A percentile compares a stretch with the other conserved stretches of the same genome.
phyloP scores from a whole-genome alignment of 2,113 vertebrate genomes.

The Gorilla gorilla region DNA sequence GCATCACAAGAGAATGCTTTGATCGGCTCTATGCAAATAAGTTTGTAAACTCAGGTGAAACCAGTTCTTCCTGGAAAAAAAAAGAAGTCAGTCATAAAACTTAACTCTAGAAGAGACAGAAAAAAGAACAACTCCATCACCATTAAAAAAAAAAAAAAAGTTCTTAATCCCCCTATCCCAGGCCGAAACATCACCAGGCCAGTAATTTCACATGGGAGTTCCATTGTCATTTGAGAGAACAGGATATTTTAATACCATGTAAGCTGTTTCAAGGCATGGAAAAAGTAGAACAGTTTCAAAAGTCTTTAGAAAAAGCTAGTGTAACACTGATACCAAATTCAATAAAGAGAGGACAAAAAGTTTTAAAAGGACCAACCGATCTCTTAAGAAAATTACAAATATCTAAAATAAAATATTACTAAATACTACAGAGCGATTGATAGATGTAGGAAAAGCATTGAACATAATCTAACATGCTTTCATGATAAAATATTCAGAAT shows the following conservation, averaged over 20 bases:
- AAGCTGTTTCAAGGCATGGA: background rate
- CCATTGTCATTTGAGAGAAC: background rate
- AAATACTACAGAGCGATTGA: background rate
- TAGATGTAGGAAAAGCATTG: background rate
- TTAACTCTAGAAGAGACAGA: background rate
- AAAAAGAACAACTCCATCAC: background rate
- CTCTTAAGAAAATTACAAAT: background rate
- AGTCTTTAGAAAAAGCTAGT: background rate
- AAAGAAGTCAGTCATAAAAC: background rate
- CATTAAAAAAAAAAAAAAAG: background rate
- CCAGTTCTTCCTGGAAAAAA: background rate
- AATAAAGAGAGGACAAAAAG: background rate
- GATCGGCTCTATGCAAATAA: background rate
- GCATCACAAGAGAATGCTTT: background rate
- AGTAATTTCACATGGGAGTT: background rate
- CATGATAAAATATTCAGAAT: background rate
- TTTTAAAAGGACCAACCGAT: background rate
- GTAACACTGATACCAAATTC: background rate
- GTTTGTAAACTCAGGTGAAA: background rate
- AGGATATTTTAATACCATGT: background rate
- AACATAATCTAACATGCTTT: background rate
- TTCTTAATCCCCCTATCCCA: background rate
- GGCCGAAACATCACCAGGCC: background rate
- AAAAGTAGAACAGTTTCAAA: background rate
- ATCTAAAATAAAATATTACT: background rate